Conservation (phyloP, 2,888 invertebrate species). For the Alsophila aescularia region DNA sequence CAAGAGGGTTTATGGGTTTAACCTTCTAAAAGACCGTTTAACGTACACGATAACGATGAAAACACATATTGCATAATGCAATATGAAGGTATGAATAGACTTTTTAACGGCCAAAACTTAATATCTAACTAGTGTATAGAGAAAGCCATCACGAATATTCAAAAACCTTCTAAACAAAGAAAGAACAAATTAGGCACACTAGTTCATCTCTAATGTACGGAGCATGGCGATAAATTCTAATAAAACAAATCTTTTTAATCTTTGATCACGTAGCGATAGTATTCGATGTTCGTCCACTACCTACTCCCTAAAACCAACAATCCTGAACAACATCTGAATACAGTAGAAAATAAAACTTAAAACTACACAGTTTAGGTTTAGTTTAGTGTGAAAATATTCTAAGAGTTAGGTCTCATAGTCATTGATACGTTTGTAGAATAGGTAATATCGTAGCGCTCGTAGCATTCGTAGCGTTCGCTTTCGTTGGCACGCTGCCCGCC, state of each 20-base stretch:
- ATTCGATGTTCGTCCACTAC: slow-evolving; percentile 5
- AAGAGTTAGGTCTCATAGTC: slow-evolving; percentile 4
- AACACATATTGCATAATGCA: no score
- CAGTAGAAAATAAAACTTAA: background rate
- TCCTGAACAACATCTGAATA: background rate
- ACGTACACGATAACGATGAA: no score
- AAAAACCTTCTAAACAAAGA: background rate
- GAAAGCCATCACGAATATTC: background rate
- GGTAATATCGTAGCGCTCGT: slow-evolving; percentile 19
- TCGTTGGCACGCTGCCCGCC: slow-evolving; percentile 66
- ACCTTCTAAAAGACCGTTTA: no score
- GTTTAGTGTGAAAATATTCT: background rate
- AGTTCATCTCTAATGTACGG: slow-evolving; percentile 11
- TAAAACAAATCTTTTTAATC: slow-evolving; percentile 23
- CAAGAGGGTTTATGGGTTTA: no score
- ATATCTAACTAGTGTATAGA: no score
- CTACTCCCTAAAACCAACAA: background rate
- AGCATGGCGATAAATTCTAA: slow-evolving; percentile 18
- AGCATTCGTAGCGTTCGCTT: slow-evolving; percentile 66
- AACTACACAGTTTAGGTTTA: background rate
- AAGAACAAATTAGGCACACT: background rate
- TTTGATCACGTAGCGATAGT: slow-evolving; percentile 19
- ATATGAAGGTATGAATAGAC: no score
- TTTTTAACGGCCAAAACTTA: no score
- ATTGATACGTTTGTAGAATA: slow-evolving; percentile 8